phyloP scores from a whole-genome alignment of 2,888 invertebrate genomes.

The Xestia c-nigrum region DNA sequence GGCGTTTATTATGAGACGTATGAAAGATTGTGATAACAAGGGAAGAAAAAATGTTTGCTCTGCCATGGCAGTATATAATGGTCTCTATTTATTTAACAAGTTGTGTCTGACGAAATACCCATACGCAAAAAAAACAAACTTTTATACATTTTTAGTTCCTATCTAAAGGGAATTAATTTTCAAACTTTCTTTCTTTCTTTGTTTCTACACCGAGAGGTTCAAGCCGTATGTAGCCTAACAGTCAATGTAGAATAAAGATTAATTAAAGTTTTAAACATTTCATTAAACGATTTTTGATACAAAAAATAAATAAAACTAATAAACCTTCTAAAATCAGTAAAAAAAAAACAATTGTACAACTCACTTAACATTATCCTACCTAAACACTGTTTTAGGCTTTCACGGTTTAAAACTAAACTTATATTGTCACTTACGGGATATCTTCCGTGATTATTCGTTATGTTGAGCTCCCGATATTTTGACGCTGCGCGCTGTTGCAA shows the following conservation, averaged over 20 bases:
- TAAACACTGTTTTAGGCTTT: too few species aligned
- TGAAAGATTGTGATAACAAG: not conserved
- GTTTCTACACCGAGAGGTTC: not conserved
- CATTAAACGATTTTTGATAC: too few species aligned
- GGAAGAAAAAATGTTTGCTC: not conserved
- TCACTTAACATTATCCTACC: not conserved
- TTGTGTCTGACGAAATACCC: not conserved
- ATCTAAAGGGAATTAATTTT: not conserved
- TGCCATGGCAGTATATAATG: not conserved
- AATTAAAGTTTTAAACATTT: too few species aligned
- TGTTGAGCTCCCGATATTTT: too few species aligned
- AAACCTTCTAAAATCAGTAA: not conserved
- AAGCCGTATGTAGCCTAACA: not conserved
- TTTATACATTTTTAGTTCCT: not conserved
- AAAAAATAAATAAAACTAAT: too few species aligned
- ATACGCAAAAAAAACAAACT: not conserved
- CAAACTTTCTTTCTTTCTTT: not conserved
- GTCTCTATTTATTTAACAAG: not conserved
- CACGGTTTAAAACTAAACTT: too few species aligned
- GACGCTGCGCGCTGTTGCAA: too few species aligned
- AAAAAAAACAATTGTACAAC: not conserved
- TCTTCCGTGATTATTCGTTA: too few species aligned
- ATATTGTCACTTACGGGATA: too few species aligned
- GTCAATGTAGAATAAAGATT: not conserved
- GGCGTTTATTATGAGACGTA: not conserved